Percentiles rank a stretch among this genome's conserved stretches.
These are phyloP conservation scores for Rhamphomyia laevipes DNA, from an alignment of 2,888 invertebrate genomes.

Conservation along the genomic window DNA sequence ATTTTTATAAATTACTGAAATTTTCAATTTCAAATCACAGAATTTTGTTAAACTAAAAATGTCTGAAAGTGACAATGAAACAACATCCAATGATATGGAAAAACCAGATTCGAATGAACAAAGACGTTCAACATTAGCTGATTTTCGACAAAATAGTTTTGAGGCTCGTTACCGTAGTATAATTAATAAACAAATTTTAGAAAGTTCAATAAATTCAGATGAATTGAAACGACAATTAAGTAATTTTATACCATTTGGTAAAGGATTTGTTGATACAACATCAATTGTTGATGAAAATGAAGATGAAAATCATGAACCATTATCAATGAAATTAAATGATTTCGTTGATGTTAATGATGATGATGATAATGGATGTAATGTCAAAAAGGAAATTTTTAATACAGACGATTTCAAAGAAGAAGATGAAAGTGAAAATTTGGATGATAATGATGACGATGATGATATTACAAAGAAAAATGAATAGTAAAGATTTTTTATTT, in stretches of 20 bases:
- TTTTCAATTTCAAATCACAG: too few relatives aligned
- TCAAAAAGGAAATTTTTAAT: not conserved
- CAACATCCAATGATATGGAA: not conserved
- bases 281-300: not conserved
- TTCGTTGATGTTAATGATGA: too few relatives aligned
- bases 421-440: not conserved
- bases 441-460: too few relatives aligned
- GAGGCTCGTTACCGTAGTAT: slow-evolving; percentile 34
- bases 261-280: slow-evolving; percentile 15
- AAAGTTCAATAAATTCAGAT: slow-evolving; percentile 34
- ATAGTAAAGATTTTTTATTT: too few relatives aligned
- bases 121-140: not conserved
- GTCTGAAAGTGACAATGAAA: not conserved
- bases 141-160: slow-evolving; percentile 30
- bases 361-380: not conserved
- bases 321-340: not conserved
- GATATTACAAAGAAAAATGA: too few relatives aligned
- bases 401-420: not conserved
- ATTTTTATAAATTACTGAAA: too few relatives aligned
- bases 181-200: slow-evolving; percentile 35
- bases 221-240: slow-evolving; percentile 52
- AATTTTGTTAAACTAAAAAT: not conserved
- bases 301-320: not conserved
- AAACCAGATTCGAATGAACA: not conserved
- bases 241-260: slow-evolving; percentile 52